phyloP scores from a whole-genome alignment of 1,140 invertebrate genomes.

The Argopecten irradians region DNA sequence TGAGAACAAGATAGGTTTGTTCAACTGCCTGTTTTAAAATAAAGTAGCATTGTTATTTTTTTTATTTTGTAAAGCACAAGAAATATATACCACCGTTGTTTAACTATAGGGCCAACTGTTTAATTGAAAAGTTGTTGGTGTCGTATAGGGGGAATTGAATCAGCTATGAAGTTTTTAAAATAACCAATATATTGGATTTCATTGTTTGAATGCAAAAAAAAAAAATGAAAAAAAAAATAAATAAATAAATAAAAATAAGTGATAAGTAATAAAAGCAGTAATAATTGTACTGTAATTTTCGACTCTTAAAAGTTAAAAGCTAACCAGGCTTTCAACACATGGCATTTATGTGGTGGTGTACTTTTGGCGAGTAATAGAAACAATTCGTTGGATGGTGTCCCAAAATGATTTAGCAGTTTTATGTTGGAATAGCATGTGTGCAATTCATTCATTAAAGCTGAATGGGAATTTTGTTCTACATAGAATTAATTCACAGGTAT shows the following conservation, averaged over 20 bases:
- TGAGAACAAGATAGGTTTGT: neutral
- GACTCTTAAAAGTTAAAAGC: too few species aligned
- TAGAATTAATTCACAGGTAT: neutral
- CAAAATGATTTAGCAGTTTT: slow-evolving; percentile 16
- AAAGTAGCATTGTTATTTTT: neutral
- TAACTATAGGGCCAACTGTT: neutral
- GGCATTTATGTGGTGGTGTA: neutral
- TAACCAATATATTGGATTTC: neutral
- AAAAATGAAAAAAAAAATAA: neutral
- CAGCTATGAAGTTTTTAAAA: neutral
- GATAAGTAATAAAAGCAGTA: too few species aligned
- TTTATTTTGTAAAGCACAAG: neutral
- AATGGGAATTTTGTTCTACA: neutral
- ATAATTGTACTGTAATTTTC: too few species aligned
- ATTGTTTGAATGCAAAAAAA: neutral
- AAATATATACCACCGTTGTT: neutral
- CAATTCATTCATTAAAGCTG: slow-evolving; percentile 13
- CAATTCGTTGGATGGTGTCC: neutral
- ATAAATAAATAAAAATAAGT: neutral
- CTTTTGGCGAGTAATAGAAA: neutral
- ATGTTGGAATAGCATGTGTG: neutral
- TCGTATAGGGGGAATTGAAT: neutral
- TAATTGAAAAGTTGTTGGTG: neutral
- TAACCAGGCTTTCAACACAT: neutral
- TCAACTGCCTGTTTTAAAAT: neutral